phyloP scores from a whole-genome alignment of 2,113 vertebrate species.

The Alouatta palliata region DNA sequence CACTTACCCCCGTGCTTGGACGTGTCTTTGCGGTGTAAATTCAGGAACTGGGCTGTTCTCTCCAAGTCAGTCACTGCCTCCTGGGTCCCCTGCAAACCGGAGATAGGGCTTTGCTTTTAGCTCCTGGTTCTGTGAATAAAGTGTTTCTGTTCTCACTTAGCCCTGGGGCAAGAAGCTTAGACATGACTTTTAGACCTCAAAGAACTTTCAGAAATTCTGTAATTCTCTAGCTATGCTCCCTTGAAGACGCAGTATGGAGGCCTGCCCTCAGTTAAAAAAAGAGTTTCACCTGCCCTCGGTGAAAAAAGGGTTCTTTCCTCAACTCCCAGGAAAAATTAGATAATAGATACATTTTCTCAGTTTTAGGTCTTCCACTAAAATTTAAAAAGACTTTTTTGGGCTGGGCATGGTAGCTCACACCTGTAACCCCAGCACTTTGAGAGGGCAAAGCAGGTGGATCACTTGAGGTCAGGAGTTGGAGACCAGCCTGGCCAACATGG shows the following conservation, averaged over 20 bases:
- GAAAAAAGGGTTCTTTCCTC: background rate
- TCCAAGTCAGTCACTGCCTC: too few species aligned
- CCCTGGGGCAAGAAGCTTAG: background rate
- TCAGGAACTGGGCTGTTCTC: background rate
- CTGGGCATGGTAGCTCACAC: background rate
- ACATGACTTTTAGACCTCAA: background rate
- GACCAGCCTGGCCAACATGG: background rate
- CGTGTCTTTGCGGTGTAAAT: background rate
- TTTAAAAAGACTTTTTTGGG: background rate
- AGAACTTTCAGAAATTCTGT: background rate
- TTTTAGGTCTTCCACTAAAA: constrained; percentile 17
- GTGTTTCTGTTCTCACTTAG: background rate
- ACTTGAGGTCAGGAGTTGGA: background rate
- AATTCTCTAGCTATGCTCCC: background rate
- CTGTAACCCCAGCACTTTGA: background rate
- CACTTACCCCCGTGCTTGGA: background rate
- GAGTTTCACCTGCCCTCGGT: background rate
- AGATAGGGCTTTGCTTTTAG: background rate
- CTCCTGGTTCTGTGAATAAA: background rate
- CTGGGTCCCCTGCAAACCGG: background rate
- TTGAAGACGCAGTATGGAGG: background rate
- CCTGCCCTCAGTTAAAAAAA: background rate
- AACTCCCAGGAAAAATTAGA: background rate
- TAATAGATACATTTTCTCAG: background rate
- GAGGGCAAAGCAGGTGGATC: background rate